These are phyloP conservation scores for Aphodius sticticus DNA, from an alignment of 2,888 invertebrate genomes.

Conservation along the genomic window DNA sequence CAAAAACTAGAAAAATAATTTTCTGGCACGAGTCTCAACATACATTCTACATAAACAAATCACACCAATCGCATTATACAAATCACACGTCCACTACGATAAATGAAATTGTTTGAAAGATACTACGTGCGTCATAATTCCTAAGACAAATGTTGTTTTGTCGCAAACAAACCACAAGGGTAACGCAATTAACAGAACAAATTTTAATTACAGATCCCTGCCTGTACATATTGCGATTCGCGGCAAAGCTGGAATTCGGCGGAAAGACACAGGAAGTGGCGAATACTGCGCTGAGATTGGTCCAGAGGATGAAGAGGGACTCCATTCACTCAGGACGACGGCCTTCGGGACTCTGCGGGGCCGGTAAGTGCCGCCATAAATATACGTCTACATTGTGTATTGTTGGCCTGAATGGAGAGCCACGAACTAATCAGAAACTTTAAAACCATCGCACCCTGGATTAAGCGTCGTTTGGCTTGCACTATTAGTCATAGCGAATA, in stretches of 20 bases:
- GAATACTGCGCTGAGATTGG: conserved; percentile 91
- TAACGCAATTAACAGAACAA: not conserved
- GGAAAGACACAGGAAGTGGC: conserved; percentile 94
- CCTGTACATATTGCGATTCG: conserved; percentile 93
- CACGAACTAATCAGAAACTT: not conserved
- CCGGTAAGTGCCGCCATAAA: conserved; percentile 69
- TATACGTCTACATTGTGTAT: not conserved
- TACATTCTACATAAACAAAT: too few relatives aligned
- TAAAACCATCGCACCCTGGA: not conserved
- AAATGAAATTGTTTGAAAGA: too few relatives aligned
- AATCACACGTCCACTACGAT: too few relatives aligned
- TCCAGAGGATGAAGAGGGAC: conserved; percentile 97
- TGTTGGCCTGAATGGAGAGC: not conserved
- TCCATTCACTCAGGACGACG: conserved; percentile 95
- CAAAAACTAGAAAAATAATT: too few relatives aligned
- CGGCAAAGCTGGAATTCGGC: conserved; percentile 90
- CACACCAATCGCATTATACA: too few relatives aligned
- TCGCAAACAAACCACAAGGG: not conserved
- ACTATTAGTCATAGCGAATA: not conserved
- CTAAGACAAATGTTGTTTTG: not conserved
- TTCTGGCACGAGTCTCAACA: too few relatives aligned
- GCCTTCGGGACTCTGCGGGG: conserved; percentile 97
- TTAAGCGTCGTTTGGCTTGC: not conserved
- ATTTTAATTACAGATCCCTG: conserved; percentile 81
- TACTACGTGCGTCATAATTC: too few relatives aligned